Evolutionary conservation across 2,113 vertebrate genomes (phyloP).

Genomic region (Prionailurus viverrinus): DNA sequence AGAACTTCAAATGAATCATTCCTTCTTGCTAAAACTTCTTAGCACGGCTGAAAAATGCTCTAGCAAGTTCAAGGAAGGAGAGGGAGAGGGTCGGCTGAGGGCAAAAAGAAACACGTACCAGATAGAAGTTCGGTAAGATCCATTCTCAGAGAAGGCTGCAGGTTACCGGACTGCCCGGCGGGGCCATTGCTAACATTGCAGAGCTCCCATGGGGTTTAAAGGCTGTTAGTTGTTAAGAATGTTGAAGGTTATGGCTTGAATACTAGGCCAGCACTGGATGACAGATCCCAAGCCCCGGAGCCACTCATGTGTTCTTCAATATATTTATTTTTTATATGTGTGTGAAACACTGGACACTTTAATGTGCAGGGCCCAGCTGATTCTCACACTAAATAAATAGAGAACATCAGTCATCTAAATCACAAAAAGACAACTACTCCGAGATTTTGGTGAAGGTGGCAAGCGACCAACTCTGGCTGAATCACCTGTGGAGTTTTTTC

Average conservation of each 20-base stretch:
- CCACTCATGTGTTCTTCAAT: neutral
- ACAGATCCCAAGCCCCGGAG: neutral
- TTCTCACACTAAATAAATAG: neutral
- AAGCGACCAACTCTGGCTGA: neutral
- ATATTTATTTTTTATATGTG: neutral
- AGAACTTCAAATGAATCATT: slow-evolving; percentile 32
- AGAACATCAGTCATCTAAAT: neutral
- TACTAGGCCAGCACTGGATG: neutral
- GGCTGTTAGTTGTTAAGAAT: neutral
- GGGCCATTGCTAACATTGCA: too few relatives aligned
- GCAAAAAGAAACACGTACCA: neutral
- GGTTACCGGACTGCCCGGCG: accelerated
- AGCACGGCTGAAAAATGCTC: neutral
- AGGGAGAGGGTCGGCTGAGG: neutral
- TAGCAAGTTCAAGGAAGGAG: neutral
- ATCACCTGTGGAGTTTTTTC: neutral
- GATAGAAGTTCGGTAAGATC: accelerated
- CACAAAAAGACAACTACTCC: neutral
- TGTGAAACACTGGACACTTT: neutral
- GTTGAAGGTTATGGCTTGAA: too few relatives aligned
- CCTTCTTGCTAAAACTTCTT: neutral
- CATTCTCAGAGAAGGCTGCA: neutral
- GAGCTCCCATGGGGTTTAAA: neutral
- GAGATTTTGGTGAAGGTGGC: neutral
- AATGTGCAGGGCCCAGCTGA: neutral